phyloP scores from a whole-genome alignment of 2,888 invertebrate genomes.

The Sphecodes monilicornis region DNA sequence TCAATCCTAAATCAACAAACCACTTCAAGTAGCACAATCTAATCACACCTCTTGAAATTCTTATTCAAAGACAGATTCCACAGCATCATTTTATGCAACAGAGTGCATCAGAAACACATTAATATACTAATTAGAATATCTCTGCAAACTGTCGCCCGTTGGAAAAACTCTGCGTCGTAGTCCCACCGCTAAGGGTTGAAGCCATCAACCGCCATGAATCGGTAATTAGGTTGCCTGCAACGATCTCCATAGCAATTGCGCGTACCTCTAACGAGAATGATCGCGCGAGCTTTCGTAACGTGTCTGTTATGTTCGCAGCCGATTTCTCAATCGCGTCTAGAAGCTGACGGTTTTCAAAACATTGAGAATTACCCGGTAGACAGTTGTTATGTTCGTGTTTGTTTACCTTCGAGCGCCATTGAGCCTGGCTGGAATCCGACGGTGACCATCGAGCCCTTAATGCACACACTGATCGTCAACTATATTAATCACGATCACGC shows the following conservation, averaged over 20 bases:
- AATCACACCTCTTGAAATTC: background rate
- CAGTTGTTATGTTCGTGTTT: background rate
- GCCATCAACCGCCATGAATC: background rate
- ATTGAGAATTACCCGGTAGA: background rate
- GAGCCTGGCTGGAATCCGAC: conserved; percentile 37
- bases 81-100: background rate
- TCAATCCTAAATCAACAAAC: background rate
- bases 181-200: background rate
- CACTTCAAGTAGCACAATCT: background rate
- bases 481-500: background rate
- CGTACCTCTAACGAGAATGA: background rate
- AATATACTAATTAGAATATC: background rate
- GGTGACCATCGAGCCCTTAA: conserved; percentile 29
- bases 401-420: conserved; percentile 69
- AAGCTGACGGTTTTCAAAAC: background rate
- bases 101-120: no score
- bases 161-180: background rate
- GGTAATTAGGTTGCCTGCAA: background rate
- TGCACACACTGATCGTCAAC: background rate
- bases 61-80: background rate
- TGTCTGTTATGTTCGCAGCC: background rate
- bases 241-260: background rate
- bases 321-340: background rate
- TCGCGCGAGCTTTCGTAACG: background rate
- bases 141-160: background rate